These are phyloP conservation scores for Laticauda colubrina DNA, from an alignment of 2,113 vertebrate genomes.

Conservation along the genomic window DNA sequence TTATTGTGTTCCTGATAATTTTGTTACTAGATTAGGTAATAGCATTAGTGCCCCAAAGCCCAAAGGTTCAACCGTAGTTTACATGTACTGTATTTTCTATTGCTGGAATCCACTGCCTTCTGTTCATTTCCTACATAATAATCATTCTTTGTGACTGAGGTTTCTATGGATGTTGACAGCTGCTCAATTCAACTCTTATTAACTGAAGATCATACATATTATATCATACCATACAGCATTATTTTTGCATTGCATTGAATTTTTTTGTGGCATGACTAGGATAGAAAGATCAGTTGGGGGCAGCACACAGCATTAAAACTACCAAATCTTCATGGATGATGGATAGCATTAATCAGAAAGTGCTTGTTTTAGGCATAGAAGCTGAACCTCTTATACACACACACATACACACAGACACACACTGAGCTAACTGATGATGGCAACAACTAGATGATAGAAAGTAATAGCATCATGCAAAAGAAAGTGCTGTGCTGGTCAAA, in stretches of 20 bases:
- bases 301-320: background rate
- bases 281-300: background rate
- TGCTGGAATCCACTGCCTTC: background rate
- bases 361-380: background rate
- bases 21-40: background rate
- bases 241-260: background rate
- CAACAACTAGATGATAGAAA: background rate
- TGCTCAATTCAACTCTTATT: background rate
- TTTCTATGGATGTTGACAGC: background rate
- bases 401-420: no score
- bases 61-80: background rate
- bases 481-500: background rate
- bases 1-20: background rate
- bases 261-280: background rate
- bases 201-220: background rate
- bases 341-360: background rate
- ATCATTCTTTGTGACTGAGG: background rate
- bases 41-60: background rate
- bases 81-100: background rate
- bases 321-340: background rate
- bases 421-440: background rate
- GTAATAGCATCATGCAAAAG: background rate
- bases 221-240: background rate
- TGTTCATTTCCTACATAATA: background rate
- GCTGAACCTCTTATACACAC: background rate